A percentile compares a stretch with the other conserved stretches of the same genome.
These are phyloP conservation scores for Rhegmatorhina hoffmannsi DNA, from an alignment of 2,113 vertebrate species.

Conservation along the genomic window DNA sequence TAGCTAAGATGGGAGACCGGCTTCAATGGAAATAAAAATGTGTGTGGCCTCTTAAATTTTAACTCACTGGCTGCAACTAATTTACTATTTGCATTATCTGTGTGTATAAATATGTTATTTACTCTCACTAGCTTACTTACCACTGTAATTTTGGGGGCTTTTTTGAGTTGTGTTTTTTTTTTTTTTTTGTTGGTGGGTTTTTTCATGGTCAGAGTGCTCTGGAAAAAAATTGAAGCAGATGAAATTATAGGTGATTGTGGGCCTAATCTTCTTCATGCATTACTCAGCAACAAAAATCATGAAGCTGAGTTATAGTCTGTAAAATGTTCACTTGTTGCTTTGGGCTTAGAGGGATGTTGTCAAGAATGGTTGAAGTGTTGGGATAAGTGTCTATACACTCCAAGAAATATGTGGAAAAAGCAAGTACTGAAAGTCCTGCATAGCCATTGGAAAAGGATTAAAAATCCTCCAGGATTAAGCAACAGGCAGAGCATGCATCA, in stretches of 20 bases:
- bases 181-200: not conserved
- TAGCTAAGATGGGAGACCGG: not conserved
- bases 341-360: not conserved
- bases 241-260: not conserved
- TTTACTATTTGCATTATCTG: not conserved
- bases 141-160: not conserved
- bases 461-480: not conserved
- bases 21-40: not conserved
- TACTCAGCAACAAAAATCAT: not conserved
- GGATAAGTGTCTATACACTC: not conserved
- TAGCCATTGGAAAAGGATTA: not conserved
- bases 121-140: not conserved
- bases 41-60: not conserved
- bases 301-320: not conserved
- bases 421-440: not conserved
- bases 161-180: not conserved
- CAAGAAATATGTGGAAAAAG: not conserved
- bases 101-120: not conserved
- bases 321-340: not conserved
- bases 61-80: not conserved
- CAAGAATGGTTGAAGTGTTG: not conserved
- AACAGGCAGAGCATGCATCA: not conserved
- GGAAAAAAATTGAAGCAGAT: not conserved
- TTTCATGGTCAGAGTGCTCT: not conserved
- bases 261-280: not conserved